Conservation (phyloP, 2,888 invertebrate genomes). For the Mythimna loreyi region DNA sequence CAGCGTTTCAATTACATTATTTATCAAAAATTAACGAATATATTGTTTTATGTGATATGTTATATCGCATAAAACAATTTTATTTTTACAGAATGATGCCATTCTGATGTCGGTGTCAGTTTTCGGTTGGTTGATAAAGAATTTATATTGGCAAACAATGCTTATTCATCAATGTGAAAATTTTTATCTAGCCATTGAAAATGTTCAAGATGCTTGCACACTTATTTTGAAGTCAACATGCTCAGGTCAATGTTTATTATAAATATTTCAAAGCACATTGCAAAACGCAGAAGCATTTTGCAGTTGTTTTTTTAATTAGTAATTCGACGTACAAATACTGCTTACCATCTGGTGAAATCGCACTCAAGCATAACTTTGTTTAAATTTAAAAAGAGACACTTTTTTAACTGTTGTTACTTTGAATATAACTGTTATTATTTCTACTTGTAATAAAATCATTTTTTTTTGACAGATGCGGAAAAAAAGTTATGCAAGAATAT, state of each 20-base stretch:
- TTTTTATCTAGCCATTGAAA: constrained; percentile 33
- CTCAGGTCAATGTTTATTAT: constrained; percentile 22
- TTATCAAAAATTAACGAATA: background rate
- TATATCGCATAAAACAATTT: too few relatives aligned
- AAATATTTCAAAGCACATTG: background rate
- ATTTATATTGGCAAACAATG: background rate
- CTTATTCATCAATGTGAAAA: constrained; percentile 25
- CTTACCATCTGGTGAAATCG: too few relatives aligned
- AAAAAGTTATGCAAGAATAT: constrained; percentile 8
- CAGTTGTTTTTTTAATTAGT: too few relatives aligned
- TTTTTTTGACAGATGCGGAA: background rate
- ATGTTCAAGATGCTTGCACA: constrained; percentile 25
- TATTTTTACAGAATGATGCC: background rate
- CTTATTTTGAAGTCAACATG: constrained; percentile 14
- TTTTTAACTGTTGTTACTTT: too few relatives aligned
- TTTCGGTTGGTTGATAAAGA: constrained; percentile 18
- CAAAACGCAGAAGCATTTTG: too few relatives aligned
- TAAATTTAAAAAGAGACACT: too few relatives aligned
- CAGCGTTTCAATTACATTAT: too few relatives aligned
- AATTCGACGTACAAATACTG: too few relatives aligned
- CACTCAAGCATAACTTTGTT: too few relatives aligned
- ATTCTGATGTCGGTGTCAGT: background rate
- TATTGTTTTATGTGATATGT: background rate
- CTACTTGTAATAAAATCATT: background rate
- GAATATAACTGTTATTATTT: too few relatives aligned